These are phyloP conservation scores for Chelmon rostratus DNA, from an alignment of 2,797 vertebrate species.

Conservation along the genomic window DNA sequence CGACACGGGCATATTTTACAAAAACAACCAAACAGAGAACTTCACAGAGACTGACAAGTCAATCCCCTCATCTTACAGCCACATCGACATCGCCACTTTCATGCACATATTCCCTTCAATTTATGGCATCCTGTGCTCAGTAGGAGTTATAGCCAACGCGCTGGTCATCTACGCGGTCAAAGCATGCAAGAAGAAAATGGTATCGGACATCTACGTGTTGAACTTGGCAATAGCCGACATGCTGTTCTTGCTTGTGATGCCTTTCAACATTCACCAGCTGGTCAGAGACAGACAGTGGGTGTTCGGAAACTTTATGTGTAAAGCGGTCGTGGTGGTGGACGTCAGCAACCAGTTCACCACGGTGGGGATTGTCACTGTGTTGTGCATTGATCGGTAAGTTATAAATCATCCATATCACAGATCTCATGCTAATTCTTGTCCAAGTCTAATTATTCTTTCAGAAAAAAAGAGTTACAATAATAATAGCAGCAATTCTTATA, in stretches of 20 bases:
- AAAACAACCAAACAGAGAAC: slow-evolving; percentile 66
- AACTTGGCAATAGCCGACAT: slow-evolving; percentile 88
- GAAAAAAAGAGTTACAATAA: neutral
- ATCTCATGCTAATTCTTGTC: neutral
- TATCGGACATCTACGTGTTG: slow-evolving; percentile 89
- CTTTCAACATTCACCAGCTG: slow-evolving; percentile 90
- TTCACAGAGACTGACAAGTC: slow-evolving; percentile 50
- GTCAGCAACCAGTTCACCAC: slow-evolving; percentile 91
- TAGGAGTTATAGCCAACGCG: slow-evolving; percentile 87
- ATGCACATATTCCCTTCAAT: slow-evolving; percentile 88
- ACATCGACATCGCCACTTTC: slow-evolving; percentile 82
- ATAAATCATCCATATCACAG: neutral
- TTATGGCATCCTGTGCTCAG: slow-evolving; percentile 86
- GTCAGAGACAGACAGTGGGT: slow-evolving; percentile 88
- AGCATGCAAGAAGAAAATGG: slow-evolving; percentile 88
- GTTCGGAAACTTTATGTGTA: slow-evolving; percentile 90
- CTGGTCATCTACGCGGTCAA: slow-evolving; percentile 88
- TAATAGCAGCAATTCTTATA: too few relatives aligned
- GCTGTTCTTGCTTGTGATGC: slow-evolving; percentile 89
- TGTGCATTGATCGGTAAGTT: slow-evolving; percentile 88
- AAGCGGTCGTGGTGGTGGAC: slow-evolving; percentile 89
- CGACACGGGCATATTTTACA: slow-evolving; percentile 69
- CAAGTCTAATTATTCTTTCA: neutral
- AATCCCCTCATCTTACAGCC: slow-evolving; percentile 48
- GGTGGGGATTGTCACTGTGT: slow-evolving; percentile 88